These are phyloP conservation scores for Tiliacea citrago DNA, from an alignment of 2,888 invertebrate species.

Conservation along the genomic window DNA sequence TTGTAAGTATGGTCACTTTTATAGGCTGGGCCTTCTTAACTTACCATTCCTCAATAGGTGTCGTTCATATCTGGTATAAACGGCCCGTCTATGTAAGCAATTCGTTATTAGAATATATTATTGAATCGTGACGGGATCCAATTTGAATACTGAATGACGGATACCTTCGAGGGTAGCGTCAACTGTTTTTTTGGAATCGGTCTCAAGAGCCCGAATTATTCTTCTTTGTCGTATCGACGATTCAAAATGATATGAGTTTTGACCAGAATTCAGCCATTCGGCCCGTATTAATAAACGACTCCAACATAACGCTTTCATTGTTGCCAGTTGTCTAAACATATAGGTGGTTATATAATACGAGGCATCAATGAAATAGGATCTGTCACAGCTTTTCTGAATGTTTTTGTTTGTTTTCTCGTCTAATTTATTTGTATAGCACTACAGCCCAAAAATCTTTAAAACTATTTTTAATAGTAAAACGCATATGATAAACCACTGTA, in stretches of 20 bases:
- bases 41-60: not conserved
- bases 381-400: not conserved
- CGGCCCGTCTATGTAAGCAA: conserved; percentile 52
- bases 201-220: not conserved
- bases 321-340: not conserved
- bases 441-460: not conserved
- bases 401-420: not conserved
- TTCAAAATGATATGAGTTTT: not conserved
- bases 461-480: not conserved
- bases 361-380: not conserved
- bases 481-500: not conserved
- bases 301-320: not conserved
- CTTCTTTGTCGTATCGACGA: not conserved
- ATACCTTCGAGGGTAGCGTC: conserved; percentile 27
- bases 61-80: conserved; percentile 44
- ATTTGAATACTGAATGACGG: conserved; percentile 59
- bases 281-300: conserved; percentile 1
- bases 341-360: too few species aligned
- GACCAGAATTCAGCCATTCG: not conserved
- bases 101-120: conserved; percentile 57
- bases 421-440: not conserved
- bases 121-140: conserved; percentile 52
- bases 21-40: conserved; percentile 27
- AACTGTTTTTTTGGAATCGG: conserved; percentile 28
- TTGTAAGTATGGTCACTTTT: not conserved